Percentiles rank a stretch among this genome's conserved stretches.
Evolutionary conservation across 2,113 vertebrate species (phyloP).

Genomic region (Danio rerio): DNA sequence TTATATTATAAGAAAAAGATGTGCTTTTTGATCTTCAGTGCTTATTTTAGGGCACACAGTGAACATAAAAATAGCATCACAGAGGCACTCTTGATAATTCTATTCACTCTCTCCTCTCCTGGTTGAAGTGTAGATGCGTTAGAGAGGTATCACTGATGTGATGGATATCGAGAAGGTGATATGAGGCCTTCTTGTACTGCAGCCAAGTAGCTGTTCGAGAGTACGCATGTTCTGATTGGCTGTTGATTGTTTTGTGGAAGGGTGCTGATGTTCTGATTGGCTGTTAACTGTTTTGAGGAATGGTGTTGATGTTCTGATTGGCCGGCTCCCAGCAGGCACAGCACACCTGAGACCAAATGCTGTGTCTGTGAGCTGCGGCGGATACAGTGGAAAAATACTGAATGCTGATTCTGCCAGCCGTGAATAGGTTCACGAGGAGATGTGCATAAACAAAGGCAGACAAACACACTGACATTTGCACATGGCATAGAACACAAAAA

Average conservation of each 20-base stretch:
- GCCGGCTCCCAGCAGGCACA: slow-evolving; percentile 16
- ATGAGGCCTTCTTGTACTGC: not conserved
- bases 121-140: not conserved
- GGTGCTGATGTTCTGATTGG: slow-evolving; percentile 28
- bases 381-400: slow-evolving; percentile 52
- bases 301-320: slow-evolving; percentile 31
- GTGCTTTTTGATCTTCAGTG: too few species aligned
- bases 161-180: slow-evolving; percentile 20
- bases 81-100: too few species aligned
- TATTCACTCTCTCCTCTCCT: not conserved
- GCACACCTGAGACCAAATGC: slow-evolving; percentile 48
- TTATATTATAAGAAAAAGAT: too few species aligned
- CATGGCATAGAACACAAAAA: not conserved
- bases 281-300: slow-evolving; percentile 1
- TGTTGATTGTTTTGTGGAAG: slow-evolving; percentile 5
- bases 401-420: slow-evolving; percentile 29
- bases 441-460: not conserved
- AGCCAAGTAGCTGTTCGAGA: slow-evolving; percentile 21
- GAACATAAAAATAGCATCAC: too few species aligned
- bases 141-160: not conserved
- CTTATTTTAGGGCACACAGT: too few species aligned
- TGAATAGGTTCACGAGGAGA: slow-evolving; percentile 8
- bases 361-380: slow-evolving; percentile 40
- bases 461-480: not conserved
- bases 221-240: slow-evolving; percentile 16